phyloP scores from a whole-genome alignment of 1,140 invertebrate genomes.

The Cyclargus thomasi region DNA sequence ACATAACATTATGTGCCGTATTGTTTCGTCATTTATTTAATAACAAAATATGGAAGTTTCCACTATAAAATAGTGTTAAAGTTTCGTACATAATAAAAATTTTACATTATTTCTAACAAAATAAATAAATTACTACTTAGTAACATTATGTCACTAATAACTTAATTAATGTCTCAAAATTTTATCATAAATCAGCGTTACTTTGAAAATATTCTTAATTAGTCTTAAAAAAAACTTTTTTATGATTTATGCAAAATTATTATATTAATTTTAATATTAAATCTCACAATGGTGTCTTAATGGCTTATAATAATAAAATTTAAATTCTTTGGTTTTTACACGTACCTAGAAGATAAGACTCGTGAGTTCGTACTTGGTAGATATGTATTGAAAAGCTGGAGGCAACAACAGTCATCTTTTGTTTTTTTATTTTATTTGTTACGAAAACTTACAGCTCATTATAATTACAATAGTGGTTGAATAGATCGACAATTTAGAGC shows the following conservation, averaged over 20 bases:
- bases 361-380: no score
- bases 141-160: not conserved
- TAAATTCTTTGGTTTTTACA: not conserved
- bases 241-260: not conserved
- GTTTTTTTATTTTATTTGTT: no score
- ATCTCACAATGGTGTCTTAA: constrained; percentile 1
- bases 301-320: not conserved
- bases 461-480: no score
- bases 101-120: not conserved
- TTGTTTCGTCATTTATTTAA: no score
- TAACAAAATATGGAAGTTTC: not conserved
- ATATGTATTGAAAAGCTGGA: no score
- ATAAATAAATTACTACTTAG: not conserved
- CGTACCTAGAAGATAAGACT: not conserved
- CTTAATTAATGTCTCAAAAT: not conserved
- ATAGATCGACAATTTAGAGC: no score
- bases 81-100: not conserved
- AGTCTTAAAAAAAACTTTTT: not conserved
- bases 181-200: not conserved
- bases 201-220: not conserved
- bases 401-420: no score
- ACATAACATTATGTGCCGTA: no score
- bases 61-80: constrained; percentile 2
- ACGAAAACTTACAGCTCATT: no score
- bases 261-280: not conserved